phyloP scores from a whole-genome alignment of 2,113 vertebrate species.

The Amazona guildingii region DNA sequence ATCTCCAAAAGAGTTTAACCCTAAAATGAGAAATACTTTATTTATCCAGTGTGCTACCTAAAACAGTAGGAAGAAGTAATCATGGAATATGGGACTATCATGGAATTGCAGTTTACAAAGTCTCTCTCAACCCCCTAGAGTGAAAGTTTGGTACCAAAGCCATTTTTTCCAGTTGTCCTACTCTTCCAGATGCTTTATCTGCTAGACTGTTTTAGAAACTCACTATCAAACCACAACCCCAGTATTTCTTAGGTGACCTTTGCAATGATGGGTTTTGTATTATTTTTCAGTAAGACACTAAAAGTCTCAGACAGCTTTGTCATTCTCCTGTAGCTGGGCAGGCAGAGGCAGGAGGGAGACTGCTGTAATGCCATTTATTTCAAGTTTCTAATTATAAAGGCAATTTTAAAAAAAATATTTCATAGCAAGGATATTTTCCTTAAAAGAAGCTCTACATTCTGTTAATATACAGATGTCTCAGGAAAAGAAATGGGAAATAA shows the following conservation, averaged over 20 bases:
- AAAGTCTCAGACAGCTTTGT: neutral
- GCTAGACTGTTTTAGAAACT: neutral
- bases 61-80: neutral
- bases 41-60: neutral
- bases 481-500: neutral
- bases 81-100: neutral
- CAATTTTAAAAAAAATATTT: neutral
- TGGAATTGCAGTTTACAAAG: neutral
- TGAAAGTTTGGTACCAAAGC: neutral
- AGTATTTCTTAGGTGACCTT: neutral
- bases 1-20: neutral
- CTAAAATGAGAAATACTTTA: neutral
- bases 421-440: neutral
- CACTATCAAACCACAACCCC: neutral
- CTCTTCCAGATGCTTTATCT: neutral
- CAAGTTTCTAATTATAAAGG: neutral
- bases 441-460: neutral
- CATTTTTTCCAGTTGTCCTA: neutral
- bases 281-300: neutral
- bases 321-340: neutral
- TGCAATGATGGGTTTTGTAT: rapidly evolving
- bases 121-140: neutral
- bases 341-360: neutral
- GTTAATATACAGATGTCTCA: neutral
- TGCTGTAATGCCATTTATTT: neutral